These are phyloP conservation scores for Polietes domitor DNA, from an alignment of 2,888 invertebrate genomes.

Conservation along the genomic window DNA sequence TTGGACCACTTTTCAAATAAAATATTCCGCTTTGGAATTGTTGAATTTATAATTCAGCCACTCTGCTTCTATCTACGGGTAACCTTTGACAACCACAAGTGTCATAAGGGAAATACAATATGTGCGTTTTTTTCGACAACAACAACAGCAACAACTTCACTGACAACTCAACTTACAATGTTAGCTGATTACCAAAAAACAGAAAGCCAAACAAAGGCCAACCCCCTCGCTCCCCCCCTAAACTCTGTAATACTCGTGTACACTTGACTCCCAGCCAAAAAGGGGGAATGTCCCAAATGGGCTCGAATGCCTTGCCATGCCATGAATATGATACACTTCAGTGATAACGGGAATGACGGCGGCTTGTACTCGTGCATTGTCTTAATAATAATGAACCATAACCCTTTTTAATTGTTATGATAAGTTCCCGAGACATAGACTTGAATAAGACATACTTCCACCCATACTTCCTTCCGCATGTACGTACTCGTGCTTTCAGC, in stretches of 20 bases:
- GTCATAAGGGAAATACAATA: conserved; percentile 1
- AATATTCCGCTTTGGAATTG: conserved; percentile 1
- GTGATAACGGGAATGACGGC: background rate
- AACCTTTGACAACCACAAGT: background rate
- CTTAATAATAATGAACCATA: conserved; percentile 38
- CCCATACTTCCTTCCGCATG: background rate
- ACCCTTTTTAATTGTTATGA: conserved; percentile 43
- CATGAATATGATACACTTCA: conserved; percentile 1
- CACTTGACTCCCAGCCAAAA: background rate
- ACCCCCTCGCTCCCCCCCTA: background rate
- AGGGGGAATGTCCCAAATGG: background rate
- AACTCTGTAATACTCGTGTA: background rate
- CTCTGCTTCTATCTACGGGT: background rate
- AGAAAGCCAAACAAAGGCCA: background rate
- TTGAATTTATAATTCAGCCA: background rate
- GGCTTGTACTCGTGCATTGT: conserved; percentile 4
- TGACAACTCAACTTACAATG: conserved; percentile 23
- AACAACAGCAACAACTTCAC: conserved; percentile 10
- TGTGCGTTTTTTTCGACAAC: background rate
- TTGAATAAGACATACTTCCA: background rate
- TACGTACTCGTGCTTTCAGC: no score
- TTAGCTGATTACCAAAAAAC: conserved; percentile 25
- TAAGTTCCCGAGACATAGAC: background rate
- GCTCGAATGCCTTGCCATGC: background rate
- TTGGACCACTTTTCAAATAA: background rate